phyloP scores from a whole-genome alignment of 2,797 vertebrate species.

The Danio aesculapii region DNA sequence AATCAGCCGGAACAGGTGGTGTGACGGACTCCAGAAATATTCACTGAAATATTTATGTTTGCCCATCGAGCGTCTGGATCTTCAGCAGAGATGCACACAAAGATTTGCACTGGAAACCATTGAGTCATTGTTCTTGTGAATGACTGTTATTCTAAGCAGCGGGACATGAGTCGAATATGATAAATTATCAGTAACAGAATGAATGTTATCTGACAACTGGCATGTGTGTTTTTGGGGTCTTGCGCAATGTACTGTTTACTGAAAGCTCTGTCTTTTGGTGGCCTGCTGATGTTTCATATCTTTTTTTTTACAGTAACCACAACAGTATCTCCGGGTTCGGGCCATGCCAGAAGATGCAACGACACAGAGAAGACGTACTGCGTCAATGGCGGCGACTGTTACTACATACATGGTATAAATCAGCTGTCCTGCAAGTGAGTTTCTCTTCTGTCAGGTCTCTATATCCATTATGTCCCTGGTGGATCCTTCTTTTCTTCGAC shows the following conservation, averaged over 20 bases:
- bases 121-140: slow-evolving; percentile 68
- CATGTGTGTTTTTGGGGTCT: slow-evolving; percentile 32
- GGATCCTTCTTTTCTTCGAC: slow-evolving; percentile 39
- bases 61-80: slow-evolving; percentile 75
- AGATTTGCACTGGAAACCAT: slow-evolving; percentile 71
- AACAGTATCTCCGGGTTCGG: slow-evolving; percentile 90
- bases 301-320: slow-evolving; percentile 84
- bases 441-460: slow-evolving; percentile 24
- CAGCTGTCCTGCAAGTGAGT: slow-evolving; percentile 96
- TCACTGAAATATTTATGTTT: slow-evolving; percentile 78
- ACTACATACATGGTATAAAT: slow-evolving; percentile 97
- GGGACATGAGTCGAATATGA: slow-evolving; percentile 31
- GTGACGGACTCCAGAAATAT: slow-evolving; percentile 5
- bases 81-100: slow-evolving; percentile 74
- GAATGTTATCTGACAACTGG: slow-evolving; percentile 52
- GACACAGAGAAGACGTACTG: slow-evolving; percentile 95
- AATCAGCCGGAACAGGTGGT: slow-evolving; percentile 73
- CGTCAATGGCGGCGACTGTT: slow-evolving; percentile 97
- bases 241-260: slow-evolving; percentile 3
- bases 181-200: slow-evolving; percentile 32
- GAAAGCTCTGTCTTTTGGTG: neutral
- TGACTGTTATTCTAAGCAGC: slow-evolving; percentile 35
- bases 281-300: slow-evolving; percentile 19
- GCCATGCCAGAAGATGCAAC: slow-evolving; percentile 95
- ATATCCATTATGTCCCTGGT: neutral